phyloP scores from a whole-genome alignment of 1,140 invertebrate species.

The Lamellibrachia luymesi region DNA sequence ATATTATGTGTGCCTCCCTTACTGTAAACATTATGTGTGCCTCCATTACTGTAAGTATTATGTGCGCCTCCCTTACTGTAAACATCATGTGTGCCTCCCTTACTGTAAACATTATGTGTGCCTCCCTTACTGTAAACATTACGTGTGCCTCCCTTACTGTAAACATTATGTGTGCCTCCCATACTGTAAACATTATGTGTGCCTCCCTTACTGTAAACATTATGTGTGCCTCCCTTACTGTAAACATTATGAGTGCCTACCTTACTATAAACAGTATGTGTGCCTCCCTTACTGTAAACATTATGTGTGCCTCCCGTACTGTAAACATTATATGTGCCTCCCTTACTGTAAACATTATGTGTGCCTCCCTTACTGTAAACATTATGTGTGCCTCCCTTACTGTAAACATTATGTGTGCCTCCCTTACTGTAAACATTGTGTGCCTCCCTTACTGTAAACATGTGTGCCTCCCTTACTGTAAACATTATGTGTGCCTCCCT shows the following conservation, averaged over 20 bases:
- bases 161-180: conserved; percentile 48
- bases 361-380: conserved; percentile 43
- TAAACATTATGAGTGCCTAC: conserved; percentile 42
- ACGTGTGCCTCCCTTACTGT: conserved; percentile 49
- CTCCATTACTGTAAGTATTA: too few relatives aligned
- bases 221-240: too few relatives aligned
- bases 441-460: too few relatives aligned
- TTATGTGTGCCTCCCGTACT: conserved; percentile 49
- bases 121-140: too few relatives aligned
- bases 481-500: conserved; percentile 49
- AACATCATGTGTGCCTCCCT: conserved; percentile 46
- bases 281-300: conserved; percentile 40
- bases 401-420: conserved; percentile 40
- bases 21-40: too few relatives aligned
- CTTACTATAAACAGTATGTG: conserved; percentile 45
- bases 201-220: conserved; percentile 39
- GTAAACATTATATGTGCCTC: too few relatives aligned
- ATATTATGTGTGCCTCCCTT: conserved; percentile 47
- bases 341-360: conserved; percentile 33
- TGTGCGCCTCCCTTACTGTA: conserved; percentile 49
- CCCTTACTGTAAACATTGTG: conserved; percentile 36
- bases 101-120: conserved; percentile 26
- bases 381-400: conserved; percentile 52
- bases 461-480: conserved; percentile 49
- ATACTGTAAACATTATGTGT: conserved; percentile 40